Base-by-base conservation (phyloP, 2,888 invertebrate species). In the Argyra leucocephala region DNA sequence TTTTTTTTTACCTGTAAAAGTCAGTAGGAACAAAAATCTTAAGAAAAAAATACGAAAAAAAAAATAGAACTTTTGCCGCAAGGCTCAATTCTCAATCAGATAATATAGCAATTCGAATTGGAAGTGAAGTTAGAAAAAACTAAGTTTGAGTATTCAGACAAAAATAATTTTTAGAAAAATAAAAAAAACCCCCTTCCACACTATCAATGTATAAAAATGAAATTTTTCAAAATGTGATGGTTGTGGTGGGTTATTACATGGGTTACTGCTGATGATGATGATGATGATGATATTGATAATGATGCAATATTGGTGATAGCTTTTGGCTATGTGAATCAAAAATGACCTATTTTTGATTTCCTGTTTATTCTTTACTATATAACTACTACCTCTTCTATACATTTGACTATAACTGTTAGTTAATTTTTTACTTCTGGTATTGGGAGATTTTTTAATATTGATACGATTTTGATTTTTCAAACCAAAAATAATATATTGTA, bases 331-430 rank as follows among this genome's bases (percentile, higher is more conserved):
- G 48, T 48, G 18, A 48, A 48, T 48, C 15, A 2, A 2, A 31
- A 48, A 48, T 48, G 48, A 48, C 48, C 48, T 48, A 48, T 48
- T 48, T 48, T 31, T 31, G 31, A 48, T 48, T 48, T 48, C 15
- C 15, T 48, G 12, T 48, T 48, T 18, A 18, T 48, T 1, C 15
- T n/a, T 1, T 48, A 15, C n/a, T 18, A 48, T 48, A 15, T 18
- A 48, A 6, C 48, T 15, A 18, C 18, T 48, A 18, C 48, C 7
- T 12, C 10, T 1, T 48, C 48, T 2, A 31, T 31, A 10, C 31
- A n/a, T n/a, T n/a, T n/a, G n/a, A n/a, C n/a, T n/a, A n/a, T n/a
- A n/a, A n/a, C 18, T 15, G 15, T 6, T 48, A 18, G 48, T 18
- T 48, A 18, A 2, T 18, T 48, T 5, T 48, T 48, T n/a, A 18